These are phyloP conservation scores for Glyptemys insculpta DNA, from an alignment of 2,797 vertebrate genomes.

Conservation along the genomic window DNA sequence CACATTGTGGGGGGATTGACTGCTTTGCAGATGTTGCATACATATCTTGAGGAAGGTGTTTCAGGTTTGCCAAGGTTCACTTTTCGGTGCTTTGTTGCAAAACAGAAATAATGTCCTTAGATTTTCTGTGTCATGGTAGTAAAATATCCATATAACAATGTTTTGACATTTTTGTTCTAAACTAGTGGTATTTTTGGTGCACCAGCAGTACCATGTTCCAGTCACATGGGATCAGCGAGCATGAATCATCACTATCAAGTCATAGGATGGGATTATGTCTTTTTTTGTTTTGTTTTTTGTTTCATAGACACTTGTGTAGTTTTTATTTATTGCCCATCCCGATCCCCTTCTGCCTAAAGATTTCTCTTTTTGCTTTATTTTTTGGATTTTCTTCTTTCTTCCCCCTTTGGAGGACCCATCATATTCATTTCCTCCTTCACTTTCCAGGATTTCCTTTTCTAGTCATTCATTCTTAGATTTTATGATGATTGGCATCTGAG, in stretches of 20 bases:
- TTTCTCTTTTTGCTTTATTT: not conserved
- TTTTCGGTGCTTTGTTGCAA: not conserved
- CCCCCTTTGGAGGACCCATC: not conserved
- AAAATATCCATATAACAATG: not conserved
- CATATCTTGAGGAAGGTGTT: not conserved
- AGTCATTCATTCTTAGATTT: not conserved
- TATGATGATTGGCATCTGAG: not conserved
- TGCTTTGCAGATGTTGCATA: not conserved
- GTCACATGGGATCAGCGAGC: not conserved
- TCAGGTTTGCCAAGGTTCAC: not conserved
- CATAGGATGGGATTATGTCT: not conserved
- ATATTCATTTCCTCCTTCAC: not conserved
- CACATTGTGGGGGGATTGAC: accelerated
- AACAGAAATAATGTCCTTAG: not conserved
- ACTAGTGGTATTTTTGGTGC: not conserved
- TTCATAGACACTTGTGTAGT: not conserved
- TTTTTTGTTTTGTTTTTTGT: not conserved
- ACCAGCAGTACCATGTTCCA: not conserved
- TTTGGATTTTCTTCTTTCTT: slow-evolving; percentile 19
- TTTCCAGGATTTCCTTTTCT: slow-evolving; percentile 3
- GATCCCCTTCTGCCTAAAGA: not conserved
- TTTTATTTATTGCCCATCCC: not conserved
- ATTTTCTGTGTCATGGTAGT: accelerated
- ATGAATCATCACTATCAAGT: too few species aligned
- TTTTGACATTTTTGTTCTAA: not conserved